phyloP scores from a whole-genome alignment of 2,113 vertebrate genomes.

The Prolemur simus region DNA sequence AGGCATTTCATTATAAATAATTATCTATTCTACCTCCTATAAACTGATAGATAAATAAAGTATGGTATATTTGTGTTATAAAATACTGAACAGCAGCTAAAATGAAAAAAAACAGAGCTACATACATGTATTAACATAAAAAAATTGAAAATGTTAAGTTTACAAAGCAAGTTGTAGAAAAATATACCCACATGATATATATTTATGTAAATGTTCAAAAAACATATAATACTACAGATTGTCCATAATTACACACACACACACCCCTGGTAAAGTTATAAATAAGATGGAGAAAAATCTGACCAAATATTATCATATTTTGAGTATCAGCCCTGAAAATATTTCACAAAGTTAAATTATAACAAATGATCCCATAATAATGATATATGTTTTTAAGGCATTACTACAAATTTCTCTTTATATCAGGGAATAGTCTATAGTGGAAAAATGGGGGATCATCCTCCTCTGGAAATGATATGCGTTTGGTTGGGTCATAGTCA shows the following conservation, averaged over 20 bases:
- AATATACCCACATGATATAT: background rate
- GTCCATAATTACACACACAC: background rate
- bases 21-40: background rate
- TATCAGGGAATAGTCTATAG: background rate
- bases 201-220: background rate
- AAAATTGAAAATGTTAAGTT: background rate
- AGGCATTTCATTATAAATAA: background rate
- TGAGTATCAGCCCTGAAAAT: background rate
- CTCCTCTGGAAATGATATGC: background rate
- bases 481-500: background rate
- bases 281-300: background rate
- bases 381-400: background rate
- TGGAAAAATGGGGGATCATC: background rate
- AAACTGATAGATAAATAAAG: background rate
- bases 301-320: background rate
- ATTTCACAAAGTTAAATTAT: background rate
- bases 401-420: background rate
- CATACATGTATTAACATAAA: background rate
- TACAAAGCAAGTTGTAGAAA: background rate
- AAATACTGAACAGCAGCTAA: background rate
- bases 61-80: background rate
- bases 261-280: background rate
- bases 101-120: background rate
- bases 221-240: background rate
- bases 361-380: background rate